phyloP scores from a whole-genome alignment of 2,113 vertebrate genomes.

The Plectropomus leopardus region DNA sequence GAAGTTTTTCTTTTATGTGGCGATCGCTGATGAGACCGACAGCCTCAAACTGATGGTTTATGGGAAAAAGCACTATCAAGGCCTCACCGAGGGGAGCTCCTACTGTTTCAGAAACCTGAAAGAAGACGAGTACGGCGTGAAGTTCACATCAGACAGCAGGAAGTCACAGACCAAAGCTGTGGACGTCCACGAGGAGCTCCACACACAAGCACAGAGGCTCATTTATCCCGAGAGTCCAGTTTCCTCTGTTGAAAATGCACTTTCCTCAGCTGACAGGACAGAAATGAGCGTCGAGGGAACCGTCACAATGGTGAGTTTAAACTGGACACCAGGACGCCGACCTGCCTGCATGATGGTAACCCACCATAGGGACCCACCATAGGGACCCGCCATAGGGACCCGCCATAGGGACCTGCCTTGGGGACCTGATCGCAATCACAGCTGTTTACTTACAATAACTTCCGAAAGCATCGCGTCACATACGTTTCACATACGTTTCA shows the following conservation, averaged over 20 bases:
- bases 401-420: too few species aligned
- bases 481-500: too few species aligned
- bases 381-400: too few species aligned
- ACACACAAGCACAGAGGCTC: background rate
- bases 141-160: fast-evolving
- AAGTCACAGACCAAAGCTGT: fast-evolving
- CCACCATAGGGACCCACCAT: too few species aligned
- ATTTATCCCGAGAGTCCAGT: background rate
- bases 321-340: background rate
- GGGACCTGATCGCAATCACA: too few species aligned
- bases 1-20: background rate
- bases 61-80: fast-evolving
- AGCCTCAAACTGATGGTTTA: conserved; percentile 28
- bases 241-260: background rate
- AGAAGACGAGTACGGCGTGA: background rate
- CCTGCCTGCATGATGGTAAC: background rate
- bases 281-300: conserved; percentile 15
- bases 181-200: background rate
- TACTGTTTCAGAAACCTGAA: background rate
- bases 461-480: too few species aligned
- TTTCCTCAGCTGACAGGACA: fast-evolving
- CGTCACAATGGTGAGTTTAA: background rate
- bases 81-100: fast-evolving
- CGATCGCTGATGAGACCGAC: background rate
- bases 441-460: too few species aligned